Evolutionary conservation across 2,113 vertebrate species (phyloP).

Genomic region (Pitta sordida): DNA sequence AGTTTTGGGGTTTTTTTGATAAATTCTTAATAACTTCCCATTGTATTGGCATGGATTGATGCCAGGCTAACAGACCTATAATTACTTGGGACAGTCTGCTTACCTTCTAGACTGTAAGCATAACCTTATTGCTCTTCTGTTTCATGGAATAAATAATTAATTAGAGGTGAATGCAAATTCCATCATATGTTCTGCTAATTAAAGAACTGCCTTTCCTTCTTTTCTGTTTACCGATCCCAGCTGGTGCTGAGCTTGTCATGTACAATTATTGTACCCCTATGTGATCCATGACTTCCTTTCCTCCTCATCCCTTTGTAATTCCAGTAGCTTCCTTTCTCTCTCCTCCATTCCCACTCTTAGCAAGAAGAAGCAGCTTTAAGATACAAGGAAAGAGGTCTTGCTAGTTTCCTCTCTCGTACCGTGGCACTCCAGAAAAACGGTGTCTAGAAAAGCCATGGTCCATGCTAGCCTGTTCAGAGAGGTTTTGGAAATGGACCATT

Average conservation of each 20-base stretch:
- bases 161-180: neutral
- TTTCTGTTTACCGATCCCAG: neutral
- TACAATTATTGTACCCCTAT: neutral
- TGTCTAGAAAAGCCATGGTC: neutral
- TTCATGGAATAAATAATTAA: constrained; percentile 8
- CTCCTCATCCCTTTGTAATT: neutral
- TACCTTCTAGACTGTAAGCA: neutral
- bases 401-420: neutral
- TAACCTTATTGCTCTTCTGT: neutral
- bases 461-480: neutral
- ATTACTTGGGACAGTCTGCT: neutral
- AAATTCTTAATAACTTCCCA: neutral
- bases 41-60: neutral
- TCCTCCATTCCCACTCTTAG: neutral
- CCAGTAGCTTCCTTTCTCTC: neutral
- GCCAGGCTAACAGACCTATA: neutral
- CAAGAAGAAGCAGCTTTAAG: neutral
- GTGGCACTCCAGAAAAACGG: neutral
- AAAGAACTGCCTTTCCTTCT: neutral
- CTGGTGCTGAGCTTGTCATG: neutral
- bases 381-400: neutral
- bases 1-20: neutral
- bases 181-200: neutral
- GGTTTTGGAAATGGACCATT: neutral
- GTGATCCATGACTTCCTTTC: neutral